Conservation (phyloP, 2,888 invertebrate genomes). For the Mythimna ferrago region DNA sequence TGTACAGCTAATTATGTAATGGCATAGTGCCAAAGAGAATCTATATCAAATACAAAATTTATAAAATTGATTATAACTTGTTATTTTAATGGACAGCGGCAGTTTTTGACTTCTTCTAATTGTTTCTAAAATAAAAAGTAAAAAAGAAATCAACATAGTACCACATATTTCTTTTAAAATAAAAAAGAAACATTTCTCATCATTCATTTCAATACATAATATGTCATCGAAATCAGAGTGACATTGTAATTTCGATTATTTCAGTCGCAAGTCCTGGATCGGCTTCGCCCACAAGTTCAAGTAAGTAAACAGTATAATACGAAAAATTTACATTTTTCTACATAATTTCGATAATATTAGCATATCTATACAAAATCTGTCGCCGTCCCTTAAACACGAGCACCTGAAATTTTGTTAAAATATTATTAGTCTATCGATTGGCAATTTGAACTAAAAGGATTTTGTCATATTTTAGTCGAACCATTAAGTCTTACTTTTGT, state of each 20-base stretch:
- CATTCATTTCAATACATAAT: background rate
- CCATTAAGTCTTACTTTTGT: conserved; percentile 29
- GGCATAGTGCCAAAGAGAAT: conserved; percentile 54
- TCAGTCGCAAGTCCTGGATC: background rate
- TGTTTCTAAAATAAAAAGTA: background rate
- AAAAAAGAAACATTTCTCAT: background rate
- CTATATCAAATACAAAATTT: conserved; percentile 32
- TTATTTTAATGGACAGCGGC: conserved; percentile 20
- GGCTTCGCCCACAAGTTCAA: background rate
- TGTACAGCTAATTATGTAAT: no score
- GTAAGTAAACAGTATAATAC: conserved; percentile 21
- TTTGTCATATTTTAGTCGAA: conserved; percentile 17
- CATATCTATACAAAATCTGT: conserved; percentile 12
- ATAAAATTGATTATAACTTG: background rate
- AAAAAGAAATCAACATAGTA: background rate
- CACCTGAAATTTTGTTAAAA: conserved; percentile 14
- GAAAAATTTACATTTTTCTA: background rate
- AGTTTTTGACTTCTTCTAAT: conserved; percentile 10
- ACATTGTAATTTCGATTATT: conserved; percentile 8
- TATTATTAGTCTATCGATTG: conserved; percentile 3
- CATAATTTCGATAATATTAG: background rate
- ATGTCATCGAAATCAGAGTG: background rate
- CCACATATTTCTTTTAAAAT: background rate
- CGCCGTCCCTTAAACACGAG: conserved; percentile 20
- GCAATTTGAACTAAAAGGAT: conserved; percentile 8